Evolutionary conservation across 2,888 invertebrate species (phyloP).

Genomic region (Cephus pygmeus): DNA sequence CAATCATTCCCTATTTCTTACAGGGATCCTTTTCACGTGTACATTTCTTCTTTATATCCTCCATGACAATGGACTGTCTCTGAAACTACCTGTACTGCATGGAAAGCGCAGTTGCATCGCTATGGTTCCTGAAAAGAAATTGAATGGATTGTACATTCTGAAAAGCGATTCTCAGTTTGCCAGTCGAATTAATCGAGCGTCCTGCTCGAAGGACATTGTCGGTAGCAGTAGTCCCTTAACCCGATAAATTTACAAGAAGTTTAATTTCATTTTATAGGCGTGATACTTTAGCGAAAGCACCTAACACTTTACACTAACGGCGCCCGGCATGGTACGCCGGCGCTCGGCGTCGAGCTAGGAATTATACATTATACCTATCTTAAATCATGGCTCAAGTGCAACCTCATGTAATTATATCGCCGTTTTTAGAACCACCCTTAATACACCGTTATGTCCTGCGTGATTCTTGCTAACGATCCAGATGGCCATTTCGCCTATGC

Average conservation of each 20-base stretch:
- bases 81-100: too few species aligned
- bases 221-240: background rate
- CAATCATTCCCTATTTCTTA: too few species aligned
- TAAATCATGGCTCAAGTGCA: slow-evolving; percentile 46
- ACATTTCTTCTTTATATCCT: too few species aligned
- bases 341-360: slow-evolving; percentile 37
- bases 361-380: slow-evolving; percentile 46
- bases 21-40: too few species aligned
- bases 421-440: slow-evolving; percentile 42
- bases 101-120: too few species aligned
- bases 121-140: too few species aligned
- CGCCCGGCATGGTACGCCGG: slow-evolving; percentile 29
- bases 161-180: too few species aligned
- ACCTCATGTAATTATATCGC: slow-evolving; percentile 50
- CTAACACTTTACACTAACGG: slow-evolving; percentile 54
- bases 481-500: background rate
- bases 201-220: background rate
- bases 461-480: slow-evolving; percentile 25
- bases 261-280: slow-evolving; percentile 61
- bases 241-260: slow-evolving; percentile 56
- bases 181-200: slow-evolving; percentile 4
- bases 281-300: slow-evolving; percentile 57
- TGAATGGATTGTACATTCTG: too few species aligned
- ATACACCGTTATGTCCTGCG: slow-evolving; percentile 33
- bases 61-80: too few species aligned